Conservation (phyloP, 2,113 vertebrate genomes). For the zebrafish (Danio rerio) region DNA sequence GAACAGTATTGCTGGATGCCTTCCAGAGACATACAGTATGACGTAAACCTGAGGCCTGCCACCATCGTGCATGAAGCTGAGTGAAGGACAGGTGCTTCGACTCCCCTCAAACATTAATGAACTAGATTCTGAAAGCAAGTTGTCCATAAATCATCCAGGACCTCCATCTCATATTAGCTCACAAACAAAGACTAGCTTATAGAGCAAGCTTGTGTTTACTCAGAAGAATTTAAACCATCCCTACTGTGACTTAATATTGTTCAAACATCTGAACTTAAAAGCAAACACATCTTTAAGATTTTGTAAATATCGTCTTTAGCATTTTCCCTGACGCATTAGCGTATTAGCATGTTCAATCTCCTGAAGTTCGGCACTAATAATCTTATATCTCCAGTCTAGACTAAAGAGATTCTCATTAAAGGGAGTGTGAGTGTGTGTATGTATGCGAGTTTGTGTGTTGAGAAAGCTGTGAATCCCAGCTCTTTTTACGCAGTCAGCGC, state of each 20-base stretch:
- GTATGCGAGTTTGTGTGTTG: constrained; percentile 29
- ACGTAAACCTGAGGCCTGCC: constrained; percentile 26
- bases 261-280: constrained; percentile 3
- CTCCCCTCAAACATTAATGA: constrained; percentile 21
- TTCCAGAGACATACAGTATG: constrained; percentile 29
- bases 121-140: constrained; percentile 19
- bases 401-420: constrained; percentile 32
- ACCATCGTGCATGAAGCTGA: constrained; percentile 1
- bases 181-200: not conserved
- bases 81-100: constrained; percentile 31
- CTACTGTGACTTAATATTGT: not conserved
- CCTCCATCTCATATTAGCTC: not conserved
- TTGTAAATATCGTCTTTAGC: not conserved
- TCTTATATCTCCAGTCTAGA: constrained; percentile 26
- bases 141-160: constrained; percentile 35
- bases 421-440: constrained; percentile 11
- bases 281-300: constrained; percentile 4
- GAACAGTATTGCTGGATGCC: constrained; percentile 25
- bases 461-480: constrained; percentile 15
- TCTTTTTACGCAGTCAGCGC: constrained; percentile 34
- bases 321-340: not conserved
- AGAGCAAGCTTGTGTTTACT: constrained; percentile 1
- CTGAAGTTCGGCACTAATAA: not conserved
- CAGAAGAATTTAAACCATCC: not conserved
- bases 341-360: not conserved